Conservation (phyloP, 2,888 invertebrate genomes). For the Thymelicus sylvestris region DNA sequence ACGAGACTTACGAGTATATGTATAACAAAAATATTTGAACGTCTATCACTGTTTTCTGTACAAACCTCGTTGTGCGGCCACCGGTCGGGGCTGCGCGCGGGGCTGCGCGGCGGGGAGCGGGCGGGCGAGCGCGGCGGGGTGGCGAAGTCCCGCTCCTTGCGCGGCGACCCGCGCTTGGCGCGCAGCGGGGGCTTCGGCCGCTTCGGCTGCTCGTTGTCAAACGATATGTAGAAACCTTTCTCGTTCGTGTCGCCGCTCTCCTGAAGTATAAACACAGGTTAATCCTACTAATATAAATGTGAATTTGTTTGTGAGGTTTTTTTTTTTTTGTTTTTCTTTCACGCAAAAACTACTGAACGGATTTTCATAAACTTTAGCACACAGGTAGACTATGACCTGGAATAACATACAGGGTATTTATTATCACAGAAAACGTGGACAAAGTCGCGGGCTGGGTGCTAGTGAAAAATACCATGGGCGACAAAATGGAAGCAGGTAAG, state of each 20-base stretch:
- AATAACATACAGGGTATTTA: too few species aligned
- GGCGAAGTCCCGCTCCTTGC: slow-evolving; percentile 84
- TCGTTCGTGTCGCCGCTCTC: slow-evolving; percentile 80
- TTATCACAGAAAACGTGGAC: too few species aligned
- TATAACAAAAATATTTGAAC: background rate
- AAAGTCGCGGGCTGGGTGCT: too few species aligned
- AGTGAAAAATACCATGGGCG: too few species aligned
- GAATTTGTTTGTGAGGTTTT: too few species aligned
- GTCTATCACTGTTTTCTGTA: background rate
- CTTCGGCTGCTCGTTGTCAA: slow-evolving; percentile 94
- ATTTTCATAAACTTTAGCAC: too few species aligned
- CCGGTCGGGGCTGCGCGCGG: slow-evolving; percentile 64
- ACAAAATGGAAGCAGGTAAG: too few species aligned
- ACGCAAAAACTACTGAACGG: too few species aligned
- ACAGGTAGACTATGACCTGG: too few species aligned
- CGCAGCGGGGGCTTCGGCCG: slow-evolving; percentile 95
- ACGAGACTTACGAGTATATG: too few species aligned
- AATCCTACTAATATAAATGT: background rate
- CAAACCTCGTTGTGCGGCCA: background rate
- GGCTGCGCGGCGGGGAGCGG: slow-evolving; percentile 66
- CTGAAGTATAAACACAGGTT: slow-evolving; percentile 47
- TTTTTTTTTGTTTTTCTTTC: too few species aligned
- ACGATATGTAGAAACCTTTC: slow-evolving; percentile 97
- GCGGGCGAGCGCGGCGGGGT: slow-evolving; percentile 47
- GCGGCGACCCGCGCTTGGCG: slow-evolving; percentile 90